Evolutionary conservation across 2,113 vertebrate genomes (phyloP).

Genomic region (Ammodytes marinus): DNA sequence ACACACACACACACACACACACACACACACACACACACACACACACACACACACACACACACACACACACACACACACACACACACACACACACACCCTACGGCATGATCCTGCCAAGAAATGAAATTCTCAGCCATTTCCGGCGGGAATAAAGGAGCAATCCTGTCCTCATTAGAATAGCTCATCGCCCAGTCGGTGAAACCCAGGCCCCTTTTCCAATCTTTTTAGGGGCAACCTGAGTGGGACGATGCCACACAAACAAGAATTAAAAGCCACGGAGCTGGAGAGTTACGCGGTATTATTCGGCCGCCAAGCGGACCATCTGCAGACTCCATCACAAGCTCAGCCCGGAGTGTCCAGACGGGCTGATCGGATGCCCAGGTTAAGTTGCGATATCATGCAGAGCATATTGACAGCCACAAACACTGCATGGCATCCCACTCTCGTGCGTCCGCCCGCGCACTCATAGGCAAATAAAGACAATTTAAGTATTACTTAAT

Average conservation of each 20-base stretch:
- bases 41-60: background rate
- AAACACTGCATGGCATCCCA: slow-evolving; percentile 14
- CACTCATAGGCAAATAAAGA: background rate
- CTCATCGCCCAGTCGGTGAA: slow-evolving; percentile 38
- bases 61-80: background rate
- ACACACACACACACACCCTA: background rate
- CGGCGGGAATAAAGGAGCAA: slow-evolving; percentile 20
- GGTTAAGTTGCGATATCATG: slow-evolving; percentile 66
- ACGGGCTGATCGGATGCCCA: slow-evolving; percentile 42
- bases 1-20: background rate
- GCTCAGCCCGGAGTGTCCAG: slow-evolving; percentile 42
- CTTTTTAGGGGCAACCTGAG: slow-evolving; percentile 54
- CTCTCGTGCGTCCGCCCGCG: background rate
- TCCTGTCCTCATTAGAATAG: slow-evolving; percentile 57
- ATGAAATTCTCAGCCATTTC: slow-evolving; percentile 49
- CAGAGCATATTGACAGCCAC: slow-evolving; percentile 56
- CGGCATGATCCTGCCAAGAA: slow-evolving; percentile 30
- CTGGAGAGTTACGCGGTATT: slow-evolving; percentile 40
- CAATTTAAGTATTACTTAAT: slow-evolving; percentile 60
- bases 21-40: background rate
- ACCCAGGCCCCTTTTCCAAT: slow-evolving; percentile 43
- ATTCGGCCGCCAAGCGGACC: slow-evolving; percentile 70
- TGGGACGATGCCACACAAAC: slow-evolving; percentile 61
- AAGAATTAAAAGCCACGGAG: slow-evolving; percentile 55
- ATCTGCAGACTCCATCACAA: slow-evolving; percentile 69